Evolutionary conservation across 2,888 invertebrate species (phyloP), one percentile per base, ranked within the genome.

Genomic region (Cyclophora punctaria): DNA sequence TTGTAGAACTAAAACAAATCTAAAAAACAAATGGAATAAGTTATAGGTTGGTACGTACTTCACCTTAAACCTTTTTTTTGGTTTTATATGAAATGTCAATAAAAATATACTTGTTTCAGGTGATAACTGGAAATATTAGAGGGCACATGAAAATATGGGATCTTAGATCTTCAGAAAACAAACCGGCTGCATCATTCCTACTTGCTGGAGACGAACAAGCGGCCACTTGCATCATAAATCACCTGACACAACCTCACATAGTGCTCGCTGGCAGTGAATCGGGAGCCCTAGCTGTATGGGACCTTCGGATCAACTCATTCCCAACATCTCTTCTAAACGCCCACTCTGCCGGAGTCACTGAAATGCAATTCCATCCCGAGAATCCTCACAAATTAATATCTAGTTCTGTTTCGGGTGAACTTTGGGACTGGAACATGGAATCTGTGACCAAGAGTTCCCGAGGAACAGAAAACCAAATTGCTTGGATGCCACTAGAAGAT

Each of bases 101-200:
- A 35, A 34, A 45, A 37, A 46, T 46, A 6, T 46, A 52, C 41
- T 47, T 3, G 48, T 74, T 75, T 3, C 58, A 96, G 90, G 89
- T 96, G 34, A 90, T 97, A 45, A 95, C 95, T 0, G 95, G 96
- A 20, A 97, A 97, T 78, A 87, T 94, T n/a, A 85, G 95, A 71
- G 97, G 97, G 0, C 94, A 96, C 66, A 93, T 98, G 90, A 96
- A 97, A 76, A 92, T 96, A 52, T 97, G 96, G 92, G 98, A 98
- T 75, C 80, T 96, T 5, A 89, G 96, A 56, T 90, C 90, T 37
- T 77, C 89, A 6, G 82, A 86, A 3, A 90, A 93, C 64, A 90
- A 91, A 56, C 93, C 95, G 2, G 83, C 90, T 0, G 91, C 91
- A 44, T 92, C 92, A 42, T 95, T 96, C 68, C 91, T 94, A 67